Conservation (phyloP, 35 echinoderm and acorn worm species). For the Ptychodera flava region DNA sequence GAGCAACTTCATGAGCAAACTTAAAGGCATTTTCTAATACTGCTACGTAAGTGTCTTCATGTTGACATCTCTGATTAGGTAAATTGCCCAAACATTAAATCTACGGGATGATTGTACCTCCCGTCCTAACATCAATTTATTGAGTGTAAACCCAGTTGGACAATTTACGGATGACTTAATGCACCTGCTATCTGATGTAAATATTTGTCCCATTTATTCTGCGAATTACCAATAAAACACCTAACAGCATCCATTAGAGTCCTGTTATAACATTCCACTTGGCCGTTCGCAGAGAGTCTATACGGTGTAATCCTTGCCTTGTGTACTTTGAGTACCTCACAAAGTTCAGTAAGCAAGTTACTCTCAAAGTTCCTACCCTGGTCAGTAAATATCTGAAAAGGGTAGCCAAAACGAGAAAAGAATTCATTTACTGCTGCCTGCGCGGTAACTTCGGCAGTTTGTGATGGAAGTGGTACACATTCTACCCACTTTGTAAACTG, state of each 20-base stretch:
- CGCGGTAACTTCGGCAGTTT: slow-evolving; percentile 3
- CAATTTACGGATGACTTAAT: slow-evolving; percentile 17
- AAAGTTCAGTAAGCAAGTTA: slow-evolving; percentile 8
- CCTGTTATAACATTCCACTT: slow-evolving; percentile 42
- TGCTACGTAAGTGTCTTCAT: background rate
- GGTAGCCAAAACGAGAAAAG: slow-evolving; percentile 23
- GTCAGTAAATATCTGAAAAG: slow-evolving; percentile 19
- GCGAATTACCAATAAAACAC: slow-evolving; percentile 28
- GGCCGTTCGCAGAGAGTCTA: slow-evolving; percentile 31
- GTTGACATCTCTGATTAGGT: too few species aligned
- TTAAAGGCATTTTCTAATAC: background rate
- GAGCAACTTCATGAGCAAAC: background rate
- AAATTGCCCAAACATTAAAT: slow-evolving; percentile 50
- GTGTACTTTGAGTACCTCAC: slow-evolving; percentile 12
- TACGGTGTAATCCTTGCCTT: slow-evolving; percentile 33
- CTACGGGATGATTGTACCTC: slow-evolving; percentile 34
- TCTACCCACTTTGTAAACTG: slow-evolving; percentile 56
- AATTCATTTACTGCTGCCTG: background rate
- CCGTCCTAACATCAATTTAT: slow-evolving; percentile 48
- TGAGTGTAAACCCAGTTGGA: slow-evolving; percentile 37
- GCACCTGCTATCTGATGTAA: slow-evolving; percentile 6
- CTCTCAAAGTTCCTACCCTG: slow-evolving; percentile 38
- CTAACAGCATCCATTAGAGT: slow-evolving; percentile 46
- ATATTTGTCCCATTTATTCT: slow-evolving; percentile 26
- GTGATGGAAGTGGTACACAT: slow-evolving; percentile 7